Base-by-base conservation (phyloP, 2,797 vertebrate species). In the Picus viridis region DNA sequence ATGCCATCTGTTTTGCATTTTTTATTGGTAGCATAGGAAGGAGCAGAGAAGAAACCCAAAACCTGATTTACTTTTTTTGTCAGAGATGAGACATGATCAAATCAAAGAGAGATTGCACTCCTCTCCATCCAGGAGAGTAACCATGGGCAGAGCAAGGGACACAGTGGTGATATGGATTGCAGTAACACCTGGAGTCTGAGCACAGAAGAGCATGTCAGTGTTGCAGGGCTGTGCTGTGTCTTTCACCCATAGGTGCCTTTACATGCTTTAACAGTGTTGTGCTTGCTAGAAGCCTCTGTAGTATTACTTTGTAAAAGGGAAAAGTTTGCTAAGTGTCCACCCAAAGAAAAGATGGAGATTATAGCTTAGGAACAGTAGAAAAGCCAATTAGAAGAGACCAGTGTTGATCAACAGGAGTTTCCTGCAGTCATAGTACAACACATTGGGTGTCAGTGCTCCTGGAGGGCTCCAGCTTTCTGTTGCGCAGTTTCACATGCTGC, bases 211-310 rank as follows among this genome's bases (percentile, higher is more conserved):
- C 2, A 0, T 78, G 10, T 27, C 51, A 49, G 29, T 27, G 72
- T 43, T 89, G 61, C 65, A 71, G 83, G 32, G 29, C 34, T 83
- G 32, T 26, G 27, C 9, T 22, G 6, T 54, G 62, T 58, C 45
- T 24, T 19, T 75, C 41, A 49, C 12, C 36, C 7, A 2, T 0
- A 56, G 20, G 34, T 29, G 6, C 20, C 14, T 54, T 45, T 23
- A 41, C 0, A 0, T 29, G 14, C 16, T 73, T 74, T 75, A 23
- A 64, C 12, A 1, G 3, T 3, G 2, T 4, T 12, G 2, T 19
- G 24, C 36, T 7, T 1, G 10, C 90, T 47, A 22, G 65, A 81
- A 54, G 9, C n/a, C 53, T 9, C 30, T 67, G 10, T 30, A 27
- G 2, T 43, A 19, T 34, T 43, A 39, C 14, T 57, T 41, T 10